phyloP scores from a whole-genome alignment of 1,140 invertebrate genomes.

The Drosophila guanche region DNA sequence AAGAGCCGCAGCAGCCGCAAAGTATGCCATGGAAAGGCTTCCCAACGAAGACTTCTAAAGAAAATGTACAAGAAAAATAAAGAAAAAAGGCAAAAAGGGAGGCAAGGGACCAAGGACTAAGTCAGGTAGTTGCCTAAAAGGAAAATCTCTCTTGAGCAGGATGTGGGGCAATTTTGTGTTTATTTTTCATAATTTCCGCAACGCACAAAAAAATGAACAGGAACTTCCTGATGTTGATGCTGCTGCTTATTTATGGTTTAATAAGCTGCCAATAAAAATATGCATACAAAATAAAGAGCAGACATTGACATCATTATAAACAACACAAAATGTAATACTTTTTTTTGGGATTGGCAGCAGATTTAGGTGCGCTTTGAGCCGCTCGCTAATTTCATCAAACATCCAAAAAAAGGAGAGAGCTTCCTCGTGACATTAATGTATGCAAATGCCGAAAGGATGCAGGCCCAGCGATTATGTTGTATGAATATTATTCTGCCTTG shows the following conservation, averaged over 20 bases:
- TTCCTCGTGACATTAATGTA: constrained; percentile 61
- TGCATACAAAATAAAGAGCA: constrained; percentile 54
- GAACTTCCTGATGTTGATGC: constrained; percentile 35
- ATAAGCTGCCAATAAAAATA: constrained; percentile 54
- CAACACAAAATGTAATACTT: constrained; percentile 56
- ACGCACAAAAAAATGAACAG: background rate
- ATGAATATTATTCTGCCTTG: constrained; percentile 64
- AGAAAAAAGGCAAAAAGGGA: background rate
- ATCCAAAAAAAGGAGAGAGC: constrained; percentile 58
- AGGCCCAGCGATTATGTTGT: constrained; percentile 66
- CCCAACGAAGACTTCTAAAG: constrained; percentile 37
- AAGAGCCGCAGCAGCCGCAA: constrained; percentile 53
- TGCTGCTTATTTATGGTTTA: constrained; percentile 68
- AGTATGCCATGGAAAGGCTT: constrained; percentile 70
- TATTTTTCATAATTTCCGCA: constrained; percentile 76
- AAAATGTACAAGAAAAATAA: constrained; percentile 21
- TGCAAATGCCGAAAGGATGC: constrained; percentile 61
- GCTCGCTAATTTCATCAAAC: constrained; percentile 67
- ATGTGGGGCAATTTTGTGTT: constrained; percentile 76
- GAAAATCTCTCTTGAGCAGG: constrained; percentile 42
- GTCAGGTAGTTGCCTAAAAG: constrained; percentile 24
- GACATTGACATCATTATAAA: constrained; percentile 61
- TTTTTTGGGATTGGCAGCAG: constrained; percentile 37
- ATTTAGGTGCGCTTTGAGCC: constrained; percentile 20
- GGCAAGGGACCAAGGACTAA: background rate